Percentiles rank a stretch among this genome's conserved stretches.
Evolutionary conservation across 37 sponge, comb jelly and placozoan species (phyloP).

Genomic region (Aplysina aerophoba): DNA sequence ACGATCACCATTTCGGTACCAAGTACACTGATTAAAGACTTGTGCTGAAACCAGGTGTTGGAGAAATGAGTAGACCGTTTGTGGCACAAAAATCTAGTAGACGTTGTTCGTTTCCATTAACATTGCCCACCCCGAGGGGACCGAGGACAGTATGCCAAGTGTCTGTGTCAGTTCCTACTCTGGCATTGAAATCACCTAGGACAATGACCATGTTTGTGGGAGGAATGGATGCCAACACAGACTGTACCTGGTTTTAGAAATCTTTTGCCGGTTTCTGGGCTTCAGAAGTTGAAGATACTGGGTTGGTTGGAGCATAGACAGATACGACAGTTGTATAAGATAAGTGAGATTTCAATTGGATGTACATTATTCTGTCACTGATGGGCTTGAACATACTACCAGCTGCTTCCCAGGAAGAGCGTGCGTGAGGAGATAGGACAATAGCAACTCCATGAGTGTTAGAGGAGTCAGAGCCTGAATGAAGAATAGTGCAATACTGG

Average conservation of each 20-base stretch:
- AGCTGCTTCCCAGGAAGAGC: not conserved
- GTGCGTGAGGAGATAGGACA: constrained; percentile 6
- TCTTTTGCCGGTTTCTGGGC: not conserved
- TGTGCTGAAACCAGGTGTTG: constrained; percentile 31
- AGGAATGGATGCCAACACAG: constrained; percentile 12
- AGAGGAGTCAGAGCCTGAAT: constrained; percentile 4
- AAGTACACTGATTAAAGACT: constrained; percentile 17
- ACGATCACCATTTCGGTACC: constrained; percentile 25
- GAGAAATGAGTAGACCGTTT: constrained; percentile 11
- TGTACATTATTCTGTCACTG: constrained; percentile 18
- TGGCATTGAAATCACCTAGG: constrained; percentile 32
- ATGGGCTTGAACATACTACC: constrained; percentile 27
- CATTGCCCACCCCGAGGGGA: not conserved
- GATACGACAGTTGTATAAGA: not conserved
- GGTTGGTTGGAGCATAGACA: constrained; percentile 25
- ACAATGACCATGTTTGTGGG: constrained; percentile 35
- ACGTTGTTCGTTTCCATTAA: constrained; percentile 10
- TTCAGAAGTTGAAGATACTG: constrained; percentile 8
- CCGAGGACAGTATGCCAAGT: constrained; percentile 17
- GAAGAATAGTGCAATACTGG: not conserved
- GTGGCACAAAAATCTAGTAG: constrained; percentile 26
- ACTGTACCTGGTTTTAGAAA: constrained; percentile 24
- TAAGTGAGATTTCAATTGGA: constrained; percentile 1
- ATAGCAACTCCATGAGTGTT: constrained; percentile 31
- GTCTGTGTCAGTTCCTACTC: constrained; percentile 10